phyloP scores from a whole-genome alignment of 2,888 invertebrate genomes.

The Pantelozetes paolii region DNA sequence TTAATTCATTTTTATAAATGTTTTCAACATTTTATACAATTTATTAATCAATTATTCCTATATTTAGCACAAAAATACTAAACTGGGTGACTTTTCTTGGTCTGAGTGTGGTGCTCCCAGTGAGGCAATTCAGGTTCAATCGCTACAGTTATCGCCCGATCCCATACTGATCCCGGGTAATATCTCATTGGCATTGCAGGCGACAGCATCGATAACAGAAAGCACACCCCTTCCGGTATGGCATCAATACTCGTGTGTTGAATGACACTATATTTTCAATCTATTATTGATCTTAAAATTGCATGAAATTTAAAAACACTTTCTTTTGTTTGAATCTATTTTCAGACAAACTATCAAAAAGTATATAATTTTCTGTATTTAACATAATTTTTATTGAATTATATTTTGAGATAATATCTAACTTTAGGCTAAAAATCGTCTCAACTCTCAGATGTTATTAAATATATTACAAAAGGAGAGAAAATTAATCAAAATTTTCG shows the following conservation, averaged over 20 bases:
- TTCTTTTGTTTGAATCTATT: too few relatives aligned
- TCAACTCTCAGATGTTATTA: too few relatives aligned
- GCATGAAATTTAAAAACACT: too few relatives aligned
- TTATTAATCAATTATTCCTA: not conserved
- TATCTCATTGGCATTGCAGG: not conserved
- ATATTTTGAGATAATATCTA: too few relatives aligned
- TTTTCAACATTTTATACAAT: not conserved
- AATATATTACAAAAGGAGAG: too few relatives aligned
- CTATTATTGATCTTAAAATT: too few relatives aligned
- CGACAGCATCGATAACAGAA: not conserved
- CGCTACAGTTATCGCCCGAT: constrained; percentile 1
- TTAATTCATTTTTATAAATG: not conserved
- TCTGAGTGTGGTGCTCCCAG: not conserved
- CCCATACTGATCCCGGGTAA: constrained; percentile 7
- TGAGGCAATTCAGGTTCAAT: constrained; percentile 5
- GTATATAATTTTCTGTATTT: too few relatives aligned
- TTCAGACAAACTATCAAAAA: too few relatives aligned
- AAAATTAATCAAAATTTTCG: too few relatives aligned
- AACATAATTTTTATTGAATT: too few relatives aligned
- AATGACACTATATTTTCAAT: not conserved
- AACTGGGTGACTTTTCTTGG: constrained; percentile 12
- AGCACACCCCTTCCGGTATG: constrained; percentile 19
- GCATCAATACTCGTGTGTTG: too few relatives aligned
- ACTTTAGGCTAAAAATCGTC: too few relatives aligned
- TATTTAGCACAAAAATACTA: not conserved